Percentiles rank a stretch among this genome's conserved stretches.
phyloP scores from a whole-genome alignment of 2,888 invertebrate genomes.

The Diaprepes abbreviatus region DNA sequence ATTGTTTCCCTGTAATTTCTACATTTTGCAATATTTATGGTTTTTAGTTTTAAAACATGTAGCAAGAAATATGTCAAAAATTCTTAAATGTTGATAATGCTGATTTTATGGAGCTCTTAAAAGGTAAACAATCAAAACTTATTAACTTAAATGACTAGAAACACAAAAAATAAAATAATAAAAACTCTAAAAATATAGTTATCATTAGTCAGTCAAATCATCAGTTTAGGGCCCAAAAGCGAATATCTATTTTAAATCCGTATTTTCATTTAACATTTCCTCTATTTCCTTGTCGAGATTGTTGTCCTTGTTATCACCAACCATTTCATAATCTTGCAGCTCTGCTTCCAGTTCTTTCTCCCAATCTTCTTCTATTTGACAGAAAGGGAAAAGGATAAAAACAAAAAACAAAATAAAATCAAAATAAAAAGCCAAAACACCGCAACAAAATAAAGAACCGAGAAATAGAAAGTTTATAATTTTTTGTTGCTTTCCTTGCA shows the following conservation, averaged over 20 bases:
- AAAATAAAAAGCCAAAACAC: constrained; percentile 41
- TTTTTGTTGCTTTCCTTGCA: constrained; percentile 27
- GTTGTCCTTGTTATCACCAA: constrained; percentile 70
- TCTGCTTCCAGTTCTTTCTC: constrained; percentile 96
- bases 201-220: constrained; percentile 29
- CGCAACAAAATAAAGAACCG: constrained; percentile 24
- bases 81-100: no score
- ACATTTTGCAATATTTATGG: no score
- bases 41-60: no score
- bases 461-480: background rate
- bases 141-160: constrained; percentile 22
- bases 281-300: constrained; percentile 67
- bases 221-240: constrained; percentile 5
- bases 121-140: no score
- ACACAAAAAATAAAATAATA: background rate
- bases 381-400: constrained; percentile 57
- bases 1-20: no score
- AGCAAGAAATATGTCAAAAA: no score
- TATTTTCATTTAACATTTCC: constrained; percentile 65
- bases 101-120: no score
- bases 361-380: constrained; percentile 84
- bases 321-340: constrained; percentile 94
- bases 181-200: constrained; percentile 3
- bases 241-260: constrained; percentile 63
- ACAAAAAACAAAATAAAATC: constrained; percentile 58